Evolutionary conservation across 1,140 invertebrate genomes (phyloP).

Genomic region (Drosophila sp.): DNA sequence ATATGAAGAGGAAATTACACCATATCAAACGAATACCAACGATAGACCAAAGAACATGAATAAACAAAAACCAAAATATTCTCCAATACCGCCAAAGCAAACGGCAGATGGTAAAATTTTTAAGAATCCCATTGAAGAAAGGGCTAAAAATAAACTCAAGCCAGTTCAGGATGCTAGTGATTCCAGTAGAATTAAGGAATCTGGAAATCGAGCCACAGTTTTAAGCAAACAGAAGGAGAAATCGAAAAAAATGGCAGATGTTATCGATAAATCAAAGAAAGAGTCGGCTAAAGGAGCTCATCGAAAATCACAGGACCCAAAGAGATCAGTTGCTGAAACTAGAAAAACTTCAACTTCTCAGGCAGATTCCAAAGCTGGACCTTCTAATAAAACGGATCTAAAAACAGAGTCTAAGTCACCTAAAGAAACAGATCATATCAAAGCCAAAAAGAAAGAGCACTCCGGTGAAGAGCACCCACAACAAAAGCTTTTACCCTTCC

Average conservation of each 20-base stretch:
- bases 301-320: no score
- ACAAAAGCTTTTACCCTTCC: constrained; percentile 29
- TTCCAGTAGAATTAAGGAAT: no score
- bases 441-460: background rate
- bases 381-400: no score
- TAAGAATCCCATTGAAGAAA: no score
- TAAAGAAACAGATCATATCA: no score
- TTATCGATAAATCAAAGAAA: no score
- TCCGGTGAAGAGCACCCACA: background rate
- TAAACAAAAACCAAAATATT: background rate
- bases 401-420: background rate
- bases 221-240: no score
- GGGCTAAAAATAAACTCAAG: background rate
- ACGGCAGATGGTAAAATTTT: background rate
- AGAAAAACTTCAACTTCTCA: no score
- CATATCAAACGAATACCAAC: background rate
- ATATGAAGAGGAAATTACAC: background rate
- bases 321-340: no score
- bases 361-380: background rate
- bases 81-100: background rate
- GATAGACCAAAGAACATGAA: background rate
- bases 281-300: background rate
- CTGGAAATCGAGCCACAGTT: no score
- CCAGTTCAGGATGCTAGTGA: background rate
- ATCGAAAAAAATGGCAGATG: no score